Evolutionary conservation across 2,888 invertebrate species (phyloP), one percentile per base, ranked within the genome.

Genomic region (Neoaliturus tenellus): DNA sequence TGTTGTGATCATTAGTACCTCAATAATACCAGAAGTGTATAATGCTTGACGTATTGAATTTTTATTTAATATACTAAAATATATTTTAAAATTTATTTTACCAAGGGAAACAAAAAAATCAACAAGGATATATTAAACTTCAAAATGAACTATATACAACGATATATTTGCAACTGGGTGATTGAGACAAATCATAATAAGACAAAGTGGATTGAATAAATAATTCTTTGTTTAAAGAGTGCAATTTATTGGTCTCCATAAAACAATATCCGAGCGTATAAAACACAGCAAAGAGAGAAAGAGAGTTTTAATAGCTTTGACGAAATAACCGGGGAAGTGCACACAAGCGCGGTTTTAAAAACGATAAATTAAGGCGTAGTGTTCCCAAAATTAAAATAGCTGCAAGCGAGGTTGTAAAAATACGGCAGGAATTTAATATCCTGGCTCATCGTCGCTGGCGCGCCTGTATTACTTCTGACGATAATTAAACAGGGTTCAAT

Each of bases 401-500:
- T 69, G 35, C 35, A 23, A 69, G 69, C 69, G 39, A 39, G 39
- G 39, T 23, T 69, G 69, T 69, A 69, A 69, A 69, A 69, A 69
- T 69, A 69, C 69, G 69, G 69, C 69, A 35, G 69, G 69, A 69
- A 69, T 69, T 69, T 69, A 69, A 69, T 69, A 69, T 69, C 69
- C 67, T 67, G 69, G 23, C 20, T 39, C 69, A 69, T 69, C 69
- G 39, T 35, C 69, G 14, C 69, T 31, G 62, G 25, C 55, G 62
- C 62, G 62, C 62, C 62, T 28, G 62, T 62, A 62, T 28, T 62
- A 62, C 62, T 51, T 51, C 51, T 62, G 62, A 62, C 62, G 17
- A 62, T 62, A 62, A 62, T 62, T 62, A 62, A 62, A 62, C 62
- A 31, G 31, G 31, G 62, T 62, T 31, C 62, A 62, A 62, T 62